Conservation (phyloP, 1,140 invertebrate species). For the Chymomyza costata region DNA sequence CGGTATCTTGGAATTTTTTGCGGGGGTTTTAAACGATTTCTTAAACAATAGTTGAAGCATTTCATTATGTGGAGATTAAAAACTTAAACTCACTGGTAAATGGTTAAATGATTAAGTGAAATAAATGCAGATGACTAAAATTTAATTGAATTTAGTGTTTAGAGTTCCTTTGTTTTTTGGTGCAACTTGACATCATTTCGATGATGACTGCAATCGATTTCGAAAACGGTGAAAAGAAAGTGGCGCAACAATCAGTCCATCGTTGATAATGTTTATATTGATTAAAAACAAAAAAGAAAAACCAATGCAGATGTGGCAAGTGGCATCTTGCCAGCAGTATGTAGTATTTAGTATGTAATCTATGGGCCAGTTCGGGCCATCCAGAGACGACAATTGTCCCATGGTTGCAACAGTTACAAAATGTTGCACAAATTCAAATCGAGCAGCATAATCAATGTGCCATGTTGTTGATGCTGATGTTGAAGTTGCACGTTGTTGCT, state of each 20-base stretch:
- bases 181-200: constrained; percentile 57
- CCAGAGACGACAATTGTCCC: no score
- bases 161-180: constrained; percentile 36
- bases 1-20: constrained; percentile 9
- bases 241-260: no score
- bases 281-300: no score
- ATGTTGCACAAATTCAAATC: constrained; percentile 71
- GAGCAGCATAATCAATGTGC: constrained; percentile 64
- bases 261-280: no score
- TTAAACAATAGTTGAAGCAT: constrained; percentile 5
- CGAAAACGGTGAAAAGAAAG: constrained; percentile 67
- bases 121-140: no score
- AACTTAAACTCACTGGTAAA: no score
- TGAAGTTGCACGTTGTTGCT: constrained; percentile 26
- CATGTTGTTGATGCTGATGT: constrained; percentile 44
- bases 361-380: no score
- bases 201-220: no score
- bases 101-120: constrained; percentile 12
- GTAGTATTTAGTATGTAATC: no score
- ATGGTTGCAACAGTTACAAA: constrained; percentile 44
- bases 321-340: no score
- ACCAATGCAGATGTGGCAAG: constrained; percentile 43
- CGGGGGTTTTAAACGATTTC: constrained; percentile 26
- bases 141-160: no score
- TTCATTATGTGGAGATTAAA: constrained; percentile 34